Evolutionary conservation across 2,888 invertebrate species (phyloP), one percentile per base, ranked within the genome.

Genomic region (Cryptocephalus moraei): DNA sequence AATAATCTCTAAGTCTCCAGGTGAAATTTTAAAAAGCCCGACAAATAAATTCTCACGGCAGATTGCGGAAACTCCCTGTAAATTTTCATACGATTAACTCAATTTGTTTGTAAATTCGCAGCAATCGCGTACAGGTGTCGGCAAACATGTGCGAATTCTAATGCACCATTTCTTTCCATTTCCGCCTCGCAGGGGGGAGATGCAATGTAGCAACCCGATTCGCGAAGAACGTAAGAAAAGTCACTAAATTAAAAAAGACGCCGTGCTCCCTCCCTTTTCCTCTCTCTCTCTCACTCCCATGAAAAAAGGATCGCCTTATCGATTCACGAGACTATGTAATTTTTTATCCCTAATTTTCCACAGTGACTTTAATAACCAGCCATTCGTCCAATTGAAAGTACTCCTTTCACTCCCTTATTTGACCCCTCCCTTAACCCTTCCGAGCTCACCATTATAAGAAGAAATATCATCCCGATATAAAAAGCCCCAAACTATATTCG

Each of bases 51-150:
- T 46, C 38, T 40, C 32, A 13, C 9, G 33, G 31, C 42, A 46
- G 38, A 52, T 48, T 48, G 48, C 39, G 41, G 36, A 46, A 46
- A 49, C 41, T 47, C 49, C 41, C 51, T 48, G 55, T 49, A 53
- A 59, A 62, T 61, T 61, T 62, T 58, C 60, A 56, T 59, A 60
- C 61, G 61, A 63, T 63, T 63, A 61, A 59, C 57, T 59, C 59
- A 60, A 62, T 61, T 62, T 62, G 55, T 58, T 63, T 61, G 57
- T 56, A 61, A 62, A 61, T 60, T 58, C 55, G 50, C 45, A 43
- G 55, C 56, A 53, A 58, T 56, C 52, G 53, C 48, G 46, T 54
- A 56, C 60, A 60, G 60, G 60, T 60, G 60, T 55, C 50, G 56
- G 43, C 36, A 33, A 45, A 50, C 47, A 41, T 42, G 45, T 39